Percentiles rank a stretch among this genome's conserved stretches.
Conservation (phyloP, 2,888 invertebrate species). For the Microplitis deprimator region DNA sequence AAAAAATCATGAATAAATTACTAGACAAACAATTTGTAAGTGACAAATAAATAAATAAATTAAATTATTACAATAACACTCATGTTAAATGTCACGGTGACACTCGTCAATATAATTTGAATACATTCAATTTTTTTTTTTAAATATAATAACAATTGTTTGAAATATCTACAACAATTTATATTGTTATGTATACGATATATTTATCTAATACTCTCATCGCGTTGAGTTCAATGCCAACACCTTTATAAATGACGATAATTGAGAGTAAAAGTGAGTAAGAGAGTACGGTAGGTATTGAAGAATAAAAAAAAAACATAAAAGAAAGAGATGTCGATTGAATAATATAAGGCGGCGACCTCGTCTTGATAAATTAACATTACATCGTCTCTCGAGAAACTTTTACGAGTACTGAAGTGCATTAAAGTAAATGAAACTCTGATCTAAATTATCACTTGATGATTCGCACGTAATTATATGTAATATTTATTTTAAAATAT, state of each 20-base stretch:
- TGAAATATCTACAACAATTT: background rate
- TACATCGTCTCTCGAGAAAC: background rate
- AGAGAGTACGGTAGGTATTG: slow-evolving; percentile 1
- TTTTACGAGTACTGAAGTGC: background rate
- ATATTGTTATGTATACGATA: background rate
- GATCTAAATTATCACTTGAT: slow-evolving; percentile 30
- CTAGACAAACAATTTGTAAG: background rate
- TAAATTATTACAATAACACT: background rate
- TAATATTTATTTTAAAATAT: slow-evolving; percentile 6
- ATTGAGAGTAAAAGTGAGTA: slow-evolving; percentile 32
- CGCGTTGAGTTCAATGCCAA: slow-evolving; percentile 35
- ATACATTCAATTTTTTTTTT: slow-evolving; percentile 1
- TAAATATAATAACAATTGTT: background rate
- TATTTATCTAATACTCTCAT: slow-evolving; percentile 6
- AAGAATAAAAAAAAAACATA: background rate
- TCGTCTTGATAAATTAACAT: slow-evolving; percentile 28
- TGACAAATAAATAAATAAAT: background rate
- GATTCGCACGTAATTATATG: background rate
- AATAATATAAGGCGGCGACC: slow-evolving; percentile 30
- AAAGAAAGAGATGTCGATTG: slow-evolving; percentile 26
- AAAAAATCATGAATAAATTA: background rate
- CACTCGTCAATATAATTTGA: background rate
- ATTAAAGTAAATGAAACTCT: background rate
- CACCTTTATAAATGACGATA: slow-evolving; percentile 4
- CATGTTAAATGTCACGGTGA: slow-evolving; percentile 19